Evolutionary conservation across 2,888 invertebrate genomes (phyloP), one percentile per base, ranked within the genome.

Genomic region (Dynastes maya): DNA sequence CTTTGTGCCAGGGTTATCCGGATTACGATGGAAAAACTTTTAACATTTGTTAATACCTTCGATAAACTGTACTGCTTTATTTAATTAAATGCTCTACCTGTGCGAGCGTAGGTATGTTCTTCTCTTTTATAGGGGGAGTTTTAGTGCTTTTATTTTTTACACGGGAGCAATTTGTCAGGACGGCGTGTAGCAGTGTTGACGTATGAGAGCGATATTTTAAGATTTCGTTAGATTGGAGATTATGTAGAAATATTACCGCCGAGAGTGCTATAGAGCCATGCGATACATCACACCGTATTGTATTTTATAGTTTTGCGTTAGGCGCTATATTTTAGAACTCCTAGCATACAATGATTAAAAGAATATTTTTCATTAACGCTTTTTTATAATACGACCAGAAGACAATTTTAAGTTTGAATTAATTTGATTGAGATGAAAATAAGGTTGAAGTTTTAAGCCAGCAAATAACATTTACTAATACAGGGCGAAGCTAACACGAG

Each of bases 21-120:
- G 78, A 78, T 78, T 78, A 78, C 74, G 65, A 75, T 29, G 63
- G 74, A 74, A 74, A 75, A 78, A 78, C 78, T 78, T 78, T 78
- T 76, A 78, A 78, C 78, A 78, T 78, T 78, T 68, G 78, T 78
- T 78, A 78, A 78, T 78, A 68, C 78, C 75, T 68, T 51, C 78
- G 67, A 75, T 78, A 78, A 78, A 78, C 76, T 78, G 78, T 76
- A 70, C 78, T 63, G 74, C 75, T 78, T 78, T 78, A 67, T 78
- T 78, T 78, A 75, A 78, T 78, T 75, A 78, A 78, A 76, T 70
- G 61, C 72, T 40, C 51, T 32, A 11, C 45, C 67, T 49, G 67
- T 67, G n/a, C 32, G 22, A 32, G 53, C 49, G 37, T 76, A 37
- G 32, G 55, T 58, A 29, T 22, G 55, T 68, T 67, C 67, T 68